phyloP scores from a whole-genome alignment of 2,888 invertebrate genomes.

The Microctonus aethiopoides region DNA sequence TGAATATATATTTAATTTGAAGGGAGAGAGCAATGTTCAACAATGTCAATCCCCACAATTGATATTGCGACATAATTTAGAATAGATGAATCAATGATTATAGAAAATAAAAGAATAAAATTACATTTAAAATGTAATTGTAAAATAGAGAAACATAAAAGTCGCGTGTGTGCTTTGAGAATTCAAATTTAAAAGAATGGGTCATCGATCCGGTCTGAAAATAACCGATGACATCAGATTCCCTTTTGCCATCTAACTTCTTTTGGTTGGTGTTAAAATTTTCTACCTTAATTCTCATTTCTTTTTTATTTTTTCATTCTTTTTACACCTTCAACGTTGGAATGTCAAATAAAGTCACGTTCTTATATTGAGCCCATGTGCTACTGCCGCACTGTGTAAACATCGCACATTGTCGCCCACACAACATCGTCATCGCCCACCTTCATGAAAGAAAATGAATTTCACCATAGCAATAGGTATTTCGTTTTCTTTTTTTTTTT shows the following conservation, averaged over 20 bases:
- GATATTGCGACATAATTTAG: not conserved
- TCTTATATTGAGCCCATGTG: not conserved
- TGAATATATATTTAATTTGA: not conserved
- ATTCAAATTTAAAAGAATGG: not conserved
- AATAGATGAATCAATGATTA: not conserved
- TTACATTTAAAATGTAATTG: not conserved
- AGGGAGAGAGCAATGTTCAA: not conserved
- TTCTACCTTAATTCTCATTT: constrained; percentile 20
- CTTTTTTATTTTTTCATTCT: constrained; percentile 34
- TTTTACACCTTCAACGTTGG: constrained; percentile 39
- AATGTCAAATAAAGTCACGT: constrained; percentile 40
- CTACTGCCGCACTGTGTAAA: not conserved
- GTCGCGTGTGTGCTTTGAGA: not conserved
- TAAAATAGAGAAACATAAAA: not conserved
- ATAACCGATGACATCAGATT: constrained; percentile 44
- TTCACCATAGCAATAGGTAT: not conserved
- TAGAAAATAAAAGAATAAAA: not conserved
- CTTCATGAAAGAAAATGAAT: not conserved
- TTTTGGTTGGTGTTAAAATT: constrained; percentile 29
- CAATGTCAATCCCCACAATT: not conserved
- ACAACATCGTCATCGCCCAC: not conserved
- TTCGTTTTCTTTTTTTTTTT: not conserved
- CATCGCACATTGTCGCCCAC: not conserved
- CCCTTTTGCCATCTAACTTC: constrained; percentile 37
- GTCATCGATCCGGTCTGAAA: constrained; percentile 36